phyloP scores from a whole-genome alignment of 2,797 vertebrate genomes.

The Serranus cabrilla region DNA sequence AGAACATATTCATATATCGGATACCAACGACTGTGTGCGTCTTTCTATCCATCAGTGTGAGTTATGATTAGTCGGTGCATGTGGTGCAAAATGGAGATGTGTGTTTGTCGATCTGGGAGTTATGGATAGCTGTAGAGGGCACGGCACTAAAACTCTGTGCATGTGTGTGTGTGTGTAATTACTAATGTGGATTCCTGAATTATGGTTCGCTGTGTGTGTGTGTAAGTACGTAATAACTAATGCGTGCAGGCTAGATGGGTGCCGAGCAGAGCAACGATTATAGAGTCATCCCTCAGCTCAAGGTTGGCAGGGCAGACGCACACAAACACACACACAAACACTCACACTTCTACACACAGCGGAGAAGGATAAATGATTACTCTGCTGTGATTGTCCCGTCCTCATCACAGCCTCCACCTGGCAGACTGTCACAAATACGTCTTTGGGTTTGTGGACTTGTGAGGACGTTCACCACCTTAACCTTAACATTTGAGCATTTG shows the following conservation, averaged over 20 bases:
- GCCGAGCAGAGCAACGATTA: constrained; percentile 63
- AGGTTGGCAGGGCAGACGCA: constrained; percentile 59
- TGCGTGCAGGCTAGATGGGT: constrained; percentile 47
- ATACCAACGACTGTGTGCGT: constrained; percentile 22
- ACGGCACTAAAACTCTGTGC: background rate
- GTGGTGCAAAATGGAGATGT: constrained; percentile 32
- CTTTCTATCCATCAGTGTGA: constrained; percentile 18
- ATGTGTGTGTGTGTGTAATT: constrained; percentile 1
- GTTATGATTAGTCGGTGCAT: constrained; percentile 36
- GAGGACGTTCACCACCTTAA: background rate
- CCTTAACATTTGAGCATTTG: no score
- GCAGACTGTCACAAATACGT: constrained; percentile 6
- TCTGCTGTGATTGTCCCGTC: constrained; percentile 41
- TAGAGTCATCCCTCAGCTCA: constrained; percentile 69
- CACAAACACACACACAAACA: constrained; percentile 31
- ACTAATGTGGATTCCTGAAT: constrained; percentile 37
- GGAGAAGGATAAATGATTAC: constrained; percentile 39
- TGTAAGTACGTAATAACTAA: constrained; percentile 54
- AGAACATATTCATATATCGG: constrained; percentile 29
- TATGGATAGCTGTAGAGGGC: constrained; percentile 36
- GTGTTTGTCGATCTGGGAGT: constrained; percentile 30
- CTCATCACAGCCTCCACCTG: constrained; percentile 25
- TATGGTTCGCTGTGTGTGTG: constrained; percentile 35
- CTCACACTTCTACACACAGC: constrained; percentile 21
- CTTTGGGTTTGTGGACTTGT: background rate